These are phyloP conservation scores for Ara ararauna DNA, from an alignment of 2,797 vertebrate genomes.

Conservation along the genomic window DNA sequence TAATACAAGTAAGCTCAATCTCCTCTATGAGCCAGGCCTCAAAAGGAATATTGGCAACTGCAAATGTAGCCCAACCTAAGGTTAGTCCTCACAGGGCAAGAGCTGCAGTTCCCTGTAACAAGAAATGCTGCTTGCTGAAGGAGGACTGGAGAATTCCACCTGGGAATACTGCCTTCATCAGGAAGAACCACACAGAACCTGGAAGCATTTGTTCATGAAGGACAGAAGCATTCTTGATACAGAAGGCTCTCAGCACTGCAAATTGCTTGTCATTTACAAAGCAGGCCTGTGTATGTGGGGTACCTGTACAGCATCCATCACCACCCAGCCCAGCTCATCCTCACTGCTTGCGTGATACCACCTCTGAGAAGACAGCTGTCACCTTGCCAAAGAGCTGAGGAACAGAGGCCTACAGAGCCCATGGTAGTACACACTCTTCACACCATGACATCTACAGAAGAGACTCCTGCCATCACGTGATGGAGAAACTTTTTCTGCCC, in stretches of 20 bases:
- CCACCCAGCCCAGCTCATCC: background rate
- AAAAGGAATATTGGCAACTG: background rate
- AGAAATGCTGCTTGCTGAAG: slow-evolving; percentile 31
- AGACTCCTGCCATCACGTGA: background rate
- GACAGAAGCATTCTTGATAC: background rate
- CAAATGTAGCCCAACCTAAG: background rate
- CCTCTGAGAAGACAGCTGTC: background rate
- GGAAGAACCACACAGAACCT: background rate
- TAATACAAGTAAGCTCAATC: slow-evolving; percentile 22
- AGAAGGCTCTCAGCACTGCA: background rate
- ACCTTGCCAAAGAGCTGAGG: background rate
- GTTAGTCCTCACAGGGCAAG: background rate
- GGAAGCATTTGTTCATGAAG: background rate
- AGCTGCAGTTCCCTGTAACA: background rate
- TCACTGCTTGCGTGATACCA: background rate
- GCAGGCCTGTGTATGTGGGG: background rate
- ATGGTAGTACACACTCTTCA: background rate
- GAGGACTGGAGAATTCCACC: background rate
- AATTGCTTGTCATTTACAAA: background rate
- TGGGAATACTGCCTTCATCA: background rate
- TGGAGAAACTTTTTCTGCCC: background rate
- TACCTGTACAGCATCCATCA: background rate
- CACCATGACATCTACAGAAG: background rate
- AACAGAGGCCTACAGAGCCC: background rate
- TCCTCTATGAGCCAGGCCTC: background rate